Evolutionary conservation across 2,113 vertebrate species (phyloP).

Genomic region (Progne subis): DNA sequence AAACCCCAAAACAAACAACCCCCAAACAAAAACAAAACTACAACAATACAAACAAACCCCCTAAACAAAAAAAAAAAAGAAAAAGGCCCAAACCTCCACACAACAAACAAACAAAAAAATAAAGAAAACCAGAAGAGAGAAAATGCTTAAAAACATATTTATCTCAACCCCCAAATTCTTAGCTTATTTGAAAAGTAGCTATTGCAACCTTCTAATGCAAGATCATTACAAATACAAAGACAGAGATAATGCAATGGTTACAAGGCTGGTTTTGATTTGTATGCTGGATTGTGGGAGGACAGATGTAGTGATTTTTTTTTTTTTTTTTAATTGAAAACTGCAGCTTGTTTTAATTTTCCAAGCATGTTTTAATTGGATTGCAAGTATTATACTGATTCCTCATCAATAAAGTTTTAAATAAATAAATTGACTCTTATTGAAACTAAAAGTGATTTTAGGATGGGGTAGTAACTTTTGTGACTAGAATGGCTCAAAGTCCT

Average conservation of each 20-base stretch:
- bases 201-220: not conserved
- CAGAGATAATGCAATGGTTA: not conserved
- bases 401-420: not conserved
- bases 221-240: not conserved
- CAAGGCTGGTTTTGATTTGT: not conserved
- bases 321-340: not conserved
- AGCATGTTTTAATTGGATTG: constrained; percentile 5
- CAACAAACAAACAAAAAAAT: not conserved
- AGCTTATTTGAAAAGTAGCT: not conserved
- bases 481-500: not conserved
- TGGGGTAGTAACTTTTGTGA: not conserved
- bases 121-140: not conserved
- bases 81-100: too few species aligned
- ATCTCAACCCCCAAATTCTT: not conserved
- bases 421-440: not conserved
- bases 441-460: not conserved
- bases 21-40: not conserved
- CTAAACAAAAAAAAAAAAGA: not conserved
- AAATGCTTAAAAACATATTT: not conserved
- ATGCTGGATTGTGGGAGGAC: not conserved
- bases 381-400: not conserved
- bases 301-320: not conserved
- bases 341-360: not conserved
- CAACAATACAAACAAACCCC: not conserved
- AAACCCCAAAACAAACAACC: not conserved